These are phyloP conservation scores for Flexamia atlantica DNA, from an alignment of 2,888 invertebrate species.

Conservation along the genomic window DNA sequence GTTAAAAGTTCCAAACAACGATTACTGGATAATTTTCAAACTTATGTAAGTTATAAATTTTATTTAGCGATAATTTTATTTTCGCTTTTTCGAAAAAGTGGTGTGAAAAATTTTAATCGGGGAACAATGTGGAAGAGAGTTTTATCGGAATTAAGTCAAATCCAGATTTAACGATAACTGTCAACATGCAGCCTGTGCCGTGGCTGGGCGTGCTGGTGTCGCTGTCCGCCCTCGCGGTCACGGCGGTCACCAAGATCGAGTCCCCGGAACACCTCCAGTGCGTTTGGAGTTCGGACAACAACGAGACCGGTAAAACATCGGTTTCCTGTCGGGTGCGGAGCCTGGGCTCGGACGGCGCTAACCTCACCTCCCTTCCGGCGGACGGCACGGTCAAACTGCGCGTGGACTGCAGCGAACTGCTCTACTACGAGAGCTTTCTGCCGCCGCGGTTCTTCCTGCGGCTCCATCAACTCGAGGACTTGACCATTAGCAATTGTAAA, in stretches of 20 bases:
- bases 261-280: slow-evolving; percentile 76
- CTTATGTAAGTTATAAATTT: slow-evolving; percentile 40
- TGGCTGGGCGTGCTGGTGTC: slow-evolving; percentile 75
- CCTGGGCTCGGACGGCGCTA: slow-evolving; percentile 80
- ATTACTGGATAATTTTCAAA: background rate
- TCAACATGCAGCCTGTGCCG: slow-evolving; percentile 74
- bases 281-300: slow-evolving; percentile 75
- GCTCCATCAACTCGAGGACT: slow-evolving; percentile 85
- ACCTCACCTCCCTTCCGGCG: slow-evolving; percentile 80
- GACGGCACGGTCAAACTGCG: slow-evolving; percentile 86
- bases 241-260: slow-evolving; percentile 76
- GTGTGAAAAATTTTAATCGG: slow-evolving; percentile 1
- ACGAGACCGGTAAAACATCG: slow-evolving; percentile 75
- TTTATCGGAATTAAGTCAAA: slow-evolving; percentile 32
- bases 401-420: slow-evolving; percentile 87
- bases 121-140: slow-evolving; percentile 53
- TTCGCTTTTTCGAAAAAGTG: slow-evolving; percentile 12
- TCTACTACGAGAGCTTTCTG: slow-evolving; percentile 88
- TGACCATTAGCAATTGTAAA: slow-evolving; percentile 89
- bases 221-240: slow-evolving; percentile 73
- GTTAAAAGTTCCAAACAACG: background rate
- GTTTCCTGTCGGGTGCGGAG: slow-evolving; percentile 85
- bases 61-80: slow-evolving; percentile 30
- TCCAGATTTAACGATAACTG: slow-evolving; percentile 70
- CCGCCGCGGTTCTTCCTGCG: slow-evolving; percentile 84